Evolutionary conservation across 2,888 invertebrate genomes (phyloP).

Genomic region (Ormyrus thymus): DNA sequence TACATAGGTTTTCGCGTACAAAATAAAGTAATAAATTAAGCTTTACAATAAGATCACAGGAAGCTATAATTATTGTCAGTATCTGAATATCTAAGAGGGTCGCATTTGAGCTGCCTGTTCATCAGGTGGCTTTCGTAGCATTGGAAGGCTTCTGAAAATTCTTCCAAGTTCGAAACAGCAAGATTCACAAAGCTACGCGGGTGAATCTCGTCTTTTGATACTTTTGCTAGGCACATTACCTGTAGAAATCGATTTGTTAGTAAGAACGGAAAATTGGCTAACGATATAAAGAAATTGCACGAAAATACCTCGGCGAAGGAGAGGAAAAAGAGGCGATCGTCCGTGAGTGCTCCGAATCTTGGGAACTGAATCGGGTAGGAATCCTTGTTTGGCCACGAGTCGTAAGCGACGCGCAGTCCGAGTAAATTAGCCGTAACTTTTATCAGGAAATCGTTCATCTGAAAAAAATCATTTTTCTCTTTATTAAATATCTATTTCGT

Average conservation of each 20-base stretch:
- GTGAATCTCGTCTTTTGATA: neutral
- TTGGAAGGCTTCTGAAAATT: conserved; percentile 35
- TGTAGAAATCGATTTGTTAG: conserved; percentile 10
- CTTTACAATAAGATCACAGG: neutral
- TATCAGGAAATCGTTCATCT: conserved; percentile 15
- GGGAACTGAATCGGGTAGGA: conserved; percentile 39
- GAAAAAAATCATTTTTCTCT: neutral
- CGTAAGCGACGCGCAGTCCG: conserved; percentile 27
- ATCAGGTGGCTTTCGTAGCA: conserved; percentile 19
- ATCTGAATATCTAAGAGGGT: conserved; percentile 35
- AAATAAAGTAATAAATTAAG: neutral
- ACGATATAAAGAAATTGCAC: neutral
- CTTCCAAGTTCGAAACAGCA: conserved; percentile 19
- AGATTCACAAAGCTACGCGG: conserved; percentile 35
- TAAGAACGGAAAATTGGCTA: neutral
- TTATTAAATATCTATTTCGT: too few relatives aligned
- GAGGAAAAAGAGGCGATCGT: conserved; percentile 39
- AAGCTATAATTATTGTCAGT: neutral
- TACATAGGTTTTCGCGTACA: neutral
- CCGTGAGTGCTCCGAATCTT: conserved; percentile 38
- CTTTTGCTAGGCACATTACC: conserved; percentile 25
- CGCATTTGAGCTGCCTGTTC: conserved; percentile 14
- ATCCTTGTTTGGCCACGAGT: conserved; percentile 25
- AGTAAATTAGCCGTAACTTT: conserved; percentile 32
- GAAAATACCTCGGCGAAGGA: conserved; percentile 46